Evolutionary conservation across 2,113 vertebrate species (phyloP).

Genomic region (Catharus minimus): DNA sequence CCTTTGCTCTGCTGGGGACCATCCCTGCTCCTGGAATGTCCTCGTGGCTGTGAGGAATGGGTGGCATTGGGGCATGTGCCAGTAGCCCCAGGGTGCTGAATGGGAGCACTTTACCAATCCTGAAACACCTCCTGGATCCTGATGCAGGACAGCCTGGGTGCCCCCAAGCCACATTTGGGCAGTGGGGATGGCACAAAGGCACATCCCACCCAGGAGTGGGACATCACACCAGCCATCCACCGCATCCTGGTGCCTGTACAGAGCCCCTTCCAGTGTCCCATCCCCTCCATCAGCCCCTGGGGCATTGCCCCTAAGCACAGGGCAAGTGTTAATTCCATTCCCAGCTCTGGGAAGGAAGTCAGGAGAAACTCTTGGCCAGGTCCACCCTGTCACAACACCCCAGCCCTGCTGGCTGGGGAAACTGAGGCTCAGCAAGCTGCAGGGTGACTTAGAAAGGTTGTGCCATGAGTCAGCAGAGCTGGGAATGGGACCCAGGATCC

Average conservation of each 20-base stretch:
- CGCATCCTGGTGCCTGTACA: fast-evolving
- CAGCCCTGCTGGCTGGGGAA: background rate
- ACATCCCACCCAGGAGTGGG: fast-evolving
- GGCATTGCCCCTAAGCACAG: background rate
- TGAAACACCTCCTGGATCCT: background rate
- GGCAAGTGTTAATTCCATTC: fast-evolving
- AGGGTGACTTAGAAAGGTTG: background rate
- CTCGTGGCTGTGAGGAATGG: fast-evolving
- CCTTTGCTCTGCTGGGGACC: fast-evolving
- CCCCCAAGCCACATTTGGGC: fast-evolving
- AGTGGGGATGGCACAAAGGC: background rate
- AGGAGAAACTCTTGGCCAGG: background rate
- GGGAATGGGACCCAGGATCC: background rate
- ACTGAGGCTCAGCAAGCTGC: background rate
- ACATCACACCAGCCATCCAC: fast-evolving
- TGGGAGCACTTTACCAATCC: background rate
- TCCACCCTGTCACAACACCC: fast-evolving
- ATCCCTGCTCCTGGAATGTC: background rate
- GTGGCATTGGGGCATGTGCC: background rate
- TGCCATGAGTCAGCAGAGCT: constrained; percentile 16
- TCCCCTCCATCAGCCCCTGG: background rate
- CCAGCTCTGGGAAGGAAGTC: background rate
- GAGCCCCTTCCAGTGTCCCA: background rate
- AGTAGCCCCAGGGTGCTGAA: fast-evolving
- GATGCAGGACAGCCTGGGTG: fast-evolving